A percentile compares a stretch with the other conserved stretches of the same genome.
phyloP scores from a whole-genome alignment of 1,140 invertebrate genomes.

The Rhynchophorus ferrugineus region DNA sequence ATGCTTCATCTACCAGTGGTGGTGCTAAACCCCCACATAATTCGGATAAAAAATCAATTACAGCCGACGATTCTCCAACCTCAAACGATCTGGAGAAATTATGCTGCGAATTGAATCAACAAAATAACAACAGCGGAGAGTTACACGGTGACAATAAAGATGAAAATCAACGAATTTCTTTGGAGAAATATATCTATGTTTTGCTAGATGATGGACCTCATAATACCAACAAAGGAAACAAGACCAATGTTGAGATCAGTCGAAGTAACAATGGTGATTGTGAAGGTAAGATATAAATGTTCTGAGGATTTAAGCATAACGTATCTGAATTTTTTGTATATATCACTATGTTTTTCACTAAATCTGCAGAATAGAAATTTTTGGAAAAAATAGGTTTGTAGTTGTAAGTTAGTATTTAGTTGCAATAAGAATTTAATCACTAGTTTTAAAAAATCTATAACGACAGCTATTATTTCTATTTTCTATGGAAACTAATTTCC shows the following conservation, averaged over 20 bases:
- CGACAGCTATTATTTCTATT: too few relatives aligned
- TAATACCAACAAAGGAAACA: background rate
- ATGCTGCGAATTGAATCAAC: slow-evolving; percentile 3
- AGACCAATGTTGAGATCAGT: background rate
- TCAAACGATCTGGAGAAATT: slow-evolving; percentile 5
- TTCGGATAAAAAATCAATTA: background rate
- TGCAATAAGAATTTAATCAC: too few relatives aligned
- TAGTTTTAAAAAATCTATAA: too few relatives aligned
- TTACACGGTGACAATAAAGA: background rate
- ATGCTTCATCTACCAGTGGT: background rate
- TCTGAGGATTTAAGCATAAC: too few relatives aligned
- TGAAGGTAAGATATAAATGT: background rate
- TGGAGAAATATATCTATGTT: slow-evolving; percentile 16
- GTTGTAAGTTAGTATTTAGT: too few relatives aligned
- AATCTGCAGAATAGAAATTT: too few relatives aligned
- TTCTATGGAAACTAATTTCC: too few relatives aligned
- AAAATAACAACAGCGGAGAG: background rate
- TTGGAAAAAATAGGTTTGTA: too few relatives aligned
- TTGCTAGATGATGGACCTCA: slow-evolving; percentile 10
- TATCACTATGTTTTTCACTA: too few relatives aligned
- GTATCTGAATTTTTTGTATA: too few relatives aligned
- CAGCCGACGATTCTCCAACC: background rate
- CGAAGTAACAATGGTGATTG: background rate
- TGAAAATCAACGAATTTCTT: background rate
- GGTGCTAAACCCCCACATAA: background rate